Conservation (phyloP, 2,113 vertebrate genomes). For the Hystrix brachyura region DNA sequence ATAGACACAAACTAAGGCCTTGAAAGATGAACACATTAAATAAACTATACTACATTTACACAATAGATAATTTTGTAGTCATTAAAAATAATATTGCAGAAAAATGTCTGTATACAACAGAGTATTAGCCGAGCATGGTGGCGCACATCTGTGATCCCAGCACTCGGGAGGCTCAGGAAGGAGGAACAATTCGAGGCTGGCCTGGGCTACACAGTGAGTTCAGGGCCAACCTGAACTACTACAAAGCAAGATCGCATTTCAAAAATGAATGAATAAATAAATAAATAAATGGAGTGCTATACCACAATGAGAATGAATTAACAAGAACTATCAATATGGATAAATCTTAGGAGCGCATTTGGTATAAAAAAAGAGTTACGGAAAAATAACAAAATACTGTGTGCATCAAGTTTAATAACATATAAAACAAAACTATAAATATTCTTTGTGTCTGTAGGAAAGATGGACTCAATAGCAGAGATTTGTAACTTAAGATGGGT, state of each 20-base stretch:
- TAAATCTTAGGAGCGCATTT: neutral
- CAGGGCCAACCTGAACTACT: too few species aligned
- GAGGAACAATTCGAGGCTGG: neutral
- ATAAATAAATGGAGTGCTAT: neutral
- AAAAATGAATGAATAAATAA: neutral
- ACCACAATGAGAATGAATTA: neutral
- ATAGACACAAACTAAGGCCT: neutral
- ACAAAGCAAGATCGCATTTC: neutral
- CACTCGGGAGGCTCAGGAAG: neutral
- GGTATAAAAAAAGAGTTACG: neutral
- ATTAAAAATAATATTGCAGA: neutral
- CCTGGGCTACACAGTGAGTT: neutral
- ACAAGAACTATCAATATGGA: neutral
- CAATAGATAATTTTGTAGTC: neutral
- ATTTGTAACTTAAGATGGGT: neutral
- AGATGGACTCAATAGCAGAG: accelerated
- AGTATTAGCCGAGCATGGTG: neutral
- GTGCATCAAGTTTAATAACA: neutral
- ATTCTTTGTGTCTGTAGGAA: neutral
- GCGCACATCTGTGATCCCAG: neutral
- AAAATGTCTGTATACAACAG: neutral
- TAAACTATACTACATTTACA: neutral
- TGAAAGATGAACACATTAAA: neutral
- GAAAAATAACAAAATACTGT: neutral
- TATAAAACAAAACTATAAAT: neutral